phyloP scores from a whole-genome alignment of 2,797 vertebrate genomes.

The Eleutherodactylus coqui region DNA sequence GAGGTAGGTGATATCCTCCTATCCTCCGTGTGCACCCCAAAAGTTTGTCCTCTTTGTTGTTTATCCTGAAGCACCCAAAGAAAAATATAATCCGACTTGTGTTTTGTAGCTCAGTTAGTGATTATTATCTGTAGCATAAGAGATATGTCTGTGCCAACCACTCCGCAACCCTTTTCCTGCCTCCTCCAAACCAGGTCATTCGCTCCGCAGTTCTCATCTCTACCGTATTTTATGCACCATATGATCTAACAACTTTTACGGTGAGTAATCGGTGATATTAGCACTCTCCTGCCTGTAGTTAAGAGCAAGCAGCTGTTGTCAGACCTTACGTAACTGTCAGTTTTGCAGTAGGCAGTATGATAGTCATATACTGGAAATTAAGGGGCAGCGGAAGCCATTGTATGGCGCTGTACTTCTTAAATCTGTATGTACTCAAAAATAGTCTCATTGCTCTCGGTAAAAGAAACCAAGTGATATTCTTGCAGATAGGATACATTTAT shows the following conservation, averaged over 20 bases:
- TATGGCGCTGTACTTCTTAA: not conserved
- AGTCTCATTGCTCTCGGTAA: no score
- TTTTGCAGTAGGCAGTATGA: not conserved
- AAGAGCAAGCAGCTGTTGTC: not conserved
- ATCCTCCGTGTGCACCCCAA: conserved; percentile 1
- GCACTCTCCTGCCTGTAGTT: not conserved
- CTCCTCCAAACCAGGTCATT: not conserved
- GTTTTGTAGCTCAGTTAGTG: not conserved
- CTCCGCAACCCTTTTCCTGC: not conserved
- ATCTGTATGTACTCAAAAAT: not conserved
- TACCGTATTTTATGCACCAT: not conserved
- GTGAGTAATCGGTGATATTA: not conserved
- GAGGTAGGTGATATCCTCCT: conserved; percentile 38
- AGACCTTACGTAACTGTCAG: not conserved
- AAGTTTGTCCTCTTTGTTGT: not conserved
- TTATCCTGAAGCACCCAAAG: not conserved
- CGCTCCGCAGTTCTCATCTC: not conserved
- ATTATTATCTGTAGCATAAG: conserved; percentile 8
- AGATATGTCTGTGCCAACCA: not conserved
- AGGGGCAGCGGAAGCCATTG: not conserved
- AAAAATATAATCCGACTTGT: not conserved
- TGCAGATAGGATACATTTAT: not conserved
- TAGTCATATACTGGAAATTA: not conserved
- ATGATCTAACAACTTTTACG: conserved; percentile 20
- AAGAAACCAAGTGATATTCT: no score